Percentiles rank a stretch among this genome's conserved stretches.
phyloP scores from a whole-genome alignment of 2,888 invertebrate species.

The Copidosoma aretas region DNA sequence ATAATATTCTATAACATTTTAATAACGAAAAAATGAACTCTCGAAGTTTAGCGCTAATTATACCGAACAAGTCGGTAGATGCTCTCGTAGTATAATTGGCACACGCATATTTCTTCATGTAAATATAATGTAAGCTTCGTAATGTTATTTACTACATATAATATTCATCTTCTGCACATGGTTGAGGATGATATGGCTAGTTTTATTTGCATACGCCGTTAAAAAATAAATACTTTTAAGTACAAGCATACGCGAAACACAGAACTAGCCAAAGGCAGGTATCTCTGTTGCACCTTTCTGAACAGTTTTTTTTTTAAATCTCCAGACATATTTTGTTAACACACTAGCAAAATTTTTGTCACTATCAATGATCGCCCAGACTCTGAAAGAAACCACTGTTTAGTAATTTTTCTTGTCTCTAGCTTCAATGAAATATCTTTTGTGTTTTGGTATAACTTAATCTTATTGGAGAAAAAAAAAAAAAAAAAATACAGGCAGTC shows the following conservation, averaged over 20 bases:
- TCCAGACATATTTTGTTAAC: slow-evolving; percentile 24
- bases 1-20: slow-evolving; percentile 12
- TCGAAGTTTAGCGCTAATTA: slow-evolving; percentile 9
- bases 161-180: slow-evolving; percentile 50
- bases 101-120: slow-evolving; percentile 23
- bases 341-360: slow-evolving; percentile 23
- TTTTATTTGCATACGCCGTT: slow-evolving; percentile 6
- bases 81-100: slow-evolving; percentile 13
- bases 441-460: too few relatives aligned
- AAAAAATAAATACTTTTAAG: neutral
- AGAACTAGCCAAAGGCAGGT: slow-evolving; percentile 64
- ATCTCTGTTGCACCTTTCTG: slow-evolving; percentile 55
- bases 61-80: slow-evolving; percentile 14
- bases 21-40: neutral
- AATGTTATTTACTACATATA: slow-evolving; percentile 11
- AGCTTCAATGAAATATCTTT: too few relatives aligned
- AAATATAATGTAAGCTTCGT: slow-evolving; percentile 29
- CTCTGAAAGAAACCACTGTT: slow-evolving; percentile 28
- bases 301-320: slow-evolving; percentile 31
- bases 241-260: slow-evolving; percentile 48
- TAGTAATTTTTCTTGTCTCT: slow-evolving; percentile 1
- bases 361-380: slow-evolving; percentile 35
- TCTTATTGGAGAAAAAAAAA: too few relatives aligned
- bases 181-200: slow-evolving; percentile 49
- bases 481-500: neutral